Conservation (phyloP, 2,888 invertebrate species). For the Athalia rosae region DNA sequence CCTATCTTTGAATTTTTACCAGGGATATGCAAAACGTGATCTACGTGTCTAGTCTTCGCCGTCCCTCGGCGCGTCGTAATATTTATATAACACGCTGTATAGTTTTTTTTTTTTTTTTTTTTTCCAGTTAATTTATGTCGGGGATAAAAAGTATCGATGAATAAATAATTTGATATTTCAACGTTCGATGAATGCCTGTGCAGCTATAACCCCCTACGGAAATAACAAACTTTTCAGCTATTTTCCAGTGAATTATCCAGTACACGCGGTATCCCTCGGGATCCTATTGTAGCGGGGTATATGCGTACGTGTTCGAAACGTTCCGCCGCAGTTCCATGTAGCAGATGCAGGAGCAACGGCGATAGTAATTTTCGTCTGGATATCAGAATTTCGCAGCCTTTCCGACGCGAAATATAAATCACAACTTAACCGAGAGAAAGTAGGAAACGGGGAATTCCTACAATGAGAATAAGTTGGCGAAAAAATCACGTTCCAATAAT, state of each 20-base stretch:
- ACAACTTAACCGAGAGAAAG: no score
- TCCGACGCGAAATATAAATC: no score
- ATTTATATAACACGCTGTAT: not conserved
- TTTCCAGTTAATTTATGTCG: not conserved
- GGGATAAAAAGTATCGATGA: not conserved
- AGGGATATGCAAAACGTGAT: no score
- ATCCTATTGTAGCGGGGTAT: not conserved
- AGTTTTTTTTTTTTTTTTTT: not conserved
- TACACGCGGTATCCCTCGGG: slow-evolving; percentile 14
- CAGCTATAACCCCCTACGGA: slow-evolving; percentile 25
- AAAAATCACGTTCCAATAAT: no score
- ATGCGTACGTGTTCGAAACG: not conserved
- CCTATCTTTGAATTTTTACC: no score
- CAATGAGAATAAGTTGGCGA: no score
- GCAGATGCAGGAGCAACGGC: not conserved
- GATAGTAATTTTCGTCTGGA: not conserved
- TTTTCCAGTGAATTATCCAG: slow-evolving; percentile 30
- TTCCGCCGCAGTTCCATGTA: not conserved
- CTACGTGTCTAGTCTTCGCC: not conserved
- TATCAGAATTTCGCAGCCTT: not conserved
- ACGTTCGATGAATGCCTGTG: slow-evolving; percentile 33
- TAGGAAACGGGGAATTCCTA: no score
- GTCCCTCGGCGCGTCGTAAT: not conserved
- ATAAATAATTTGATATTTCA: slow-evolving; percentile 34
- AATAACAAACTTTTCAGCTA: not conserved